Evolutionary conservation across 2,797 vertebrate genomes (phyloP), one percentile per base, ranked within the genome.

Genomic region (Falco cherrug): DNA sequence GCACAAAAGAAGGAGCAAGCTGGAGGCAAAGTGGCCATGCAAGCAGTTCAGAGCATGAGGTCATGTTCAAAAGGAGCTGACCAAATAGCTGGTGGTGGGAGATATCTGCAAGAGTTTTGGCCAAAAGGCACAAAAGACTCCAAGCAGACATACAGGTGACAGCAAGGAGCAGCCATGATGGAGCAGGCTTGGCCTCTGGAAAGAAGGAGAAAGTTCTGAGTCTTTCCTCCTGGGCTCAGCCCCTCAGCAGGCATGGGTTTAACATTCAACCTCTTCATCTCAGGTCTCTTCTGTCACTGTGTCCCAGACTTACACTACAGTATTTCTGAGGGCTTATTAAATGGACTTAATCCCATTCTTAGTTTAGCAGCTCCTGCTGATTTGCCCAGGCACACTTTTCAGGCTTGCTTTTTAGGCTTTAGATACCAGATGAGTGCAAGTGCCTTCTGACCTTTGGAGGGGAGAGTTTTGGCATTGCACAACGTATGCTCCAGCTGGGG

Each of bases 11-110:
- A 45, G 8, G 53, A 76, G 19, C 10, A 41, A 60, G n/a, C 13
- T 69, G 39, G 29, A 77, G 35, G 26, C 35, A 54, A 80, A 77
- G 45, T 9, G 25, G 13, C 33, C 10, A 6, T 8, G 5, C 22
- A 59, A 31, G 22, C 15, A 6, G 11, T n/a, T 51, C 65, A 37
- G 70, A 51, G 21, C 20, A 28, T 6, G 20, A 6, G 5, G 11
- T 48, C 1, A 0, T 1, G 0, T 39, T 61, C 1, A 0, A 67
- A 56, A 57, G 56, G 2, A 75, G n/a, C 51, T 88, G 64, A 24
- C 35, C 60, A 35, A 41, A 53, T 1, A 47, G 53, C 61, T 78
- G 53, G 48, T 50, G 41, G 37, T 0, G 0, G n/a, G 60, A 53
- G 33, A 33, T 20, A 1, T 35, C 33, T 84, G 47, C 63, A 51